Base-by-base conservation (phyloP, 2,113 vertebrate species). In the Anguilla japonica region DNA sequence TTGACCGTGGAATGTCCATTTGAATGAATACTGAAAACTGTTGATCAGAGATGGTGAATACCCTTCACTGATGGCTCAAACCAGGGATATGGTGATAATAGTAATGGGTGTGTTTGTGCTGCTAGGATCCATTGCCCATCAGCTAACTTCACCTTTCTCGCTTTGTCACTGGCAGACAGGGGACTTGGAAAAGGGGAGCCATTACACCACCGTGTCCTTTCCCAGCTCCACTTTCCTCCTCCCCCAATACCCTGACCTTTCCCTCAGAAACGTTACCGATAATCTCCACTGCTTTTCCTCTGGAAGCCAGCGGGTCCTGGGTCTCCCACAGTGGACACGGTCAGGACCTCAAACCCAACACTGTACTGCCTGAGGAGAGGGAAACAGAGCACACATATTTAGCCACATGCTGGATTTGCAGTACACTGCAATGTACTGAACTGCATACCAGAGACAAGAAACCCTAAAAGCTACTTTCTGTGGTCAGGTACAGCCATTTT, bases 221-320 rank as follows among this genome's bases (percentile, higher is more conserved):
- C 60, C 60, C 26, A 67, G 60, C 60, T 26, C 71, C 16, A n/a
- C n/a, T 34, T 34, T 6, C 71, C n/a, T 22, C 63, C 9, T 7
- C 63, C 63, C 9, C n/a, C 71, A n/a, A n/a, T 29, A 34, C 71
- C n/a, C 11, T 75, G 71, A 6, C 63, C 63, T 16, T 34, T 63
- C 53, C 40, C 41, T 18, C 6, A 82, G 22, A 43, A 60, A 46
- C 41, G 1, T 89, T 96, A 99, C 98, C 98, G 97, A 94, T 99
- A 99, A 93, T 99, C 98, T 84, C 98, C 98, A 40, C 98, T 99
- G 90, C 88, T 97, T 90, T 94, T 99, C 88, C 97, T 98, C 89
- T 96, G 96, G 88, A 96, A 96, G 80, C 96, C 92, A 0, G 91
- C 92, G 26, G 97, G 80, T 16, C 96, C 96, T 1, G 97, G 91